phyloP scores from a whole-genome alignment of 2,888 invertebrate genomes.

The Tinea semifulvella region DNA sequence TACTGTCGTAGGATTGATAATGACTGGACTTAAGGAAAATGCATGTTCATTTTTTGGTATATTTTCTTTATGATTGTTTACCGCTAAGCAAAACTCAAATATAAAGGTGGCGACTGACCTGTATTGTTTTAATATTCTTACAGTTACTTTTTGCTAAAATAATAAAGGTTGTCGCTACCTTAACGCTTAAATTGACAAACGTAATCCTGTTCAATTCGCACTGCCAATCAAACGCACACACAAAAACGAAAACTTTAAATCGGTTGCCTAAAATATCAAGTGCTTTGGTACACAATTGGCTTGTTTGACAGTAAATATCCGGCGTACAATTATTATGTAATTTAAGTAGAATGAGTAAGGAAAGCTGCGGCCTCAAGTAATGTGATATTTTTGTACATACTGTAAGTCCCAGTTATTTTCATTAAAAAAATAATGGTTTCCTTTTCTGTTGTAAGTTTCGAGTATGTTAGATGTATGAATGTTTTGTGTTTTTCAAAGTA shows the following conservation, averaged over 20 bases:
- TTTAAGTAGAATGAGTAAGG: conserved; percentile 45
- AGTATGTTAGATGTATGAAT: neutral
- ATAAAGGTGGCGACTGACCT: neutral
- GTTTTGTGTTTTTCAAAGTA: conserved; percentile 34
- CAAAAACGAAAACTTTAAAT: too few relatives aligned
- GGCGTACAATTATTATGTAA: neutral
- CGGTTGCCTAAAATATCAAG: too few relatives aligned
- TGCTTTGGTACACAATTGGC: too few relatives aligned
- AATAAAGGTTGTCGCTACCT: too few relatives aligned
- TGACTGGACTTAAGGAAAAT: neutral
- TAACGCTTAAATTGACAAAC: too few relatives aligned
- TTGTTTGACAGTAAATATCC: conserved; percentile 2
- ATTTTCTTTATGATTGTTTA: conserved; percentile 13
- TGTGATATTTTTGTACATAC: conserved; percentile 68
- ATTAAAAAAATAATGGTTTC: conserved; percentile 39
- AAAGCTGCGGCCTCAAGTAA: conserved; percentile 68
- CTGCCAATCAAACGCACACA: too few relatives aligned
- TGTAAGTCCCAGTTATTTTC: conserved; percentile 66
- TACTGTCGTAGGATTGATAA: conserved; percentile 1
- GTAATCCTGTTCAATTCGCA: too few relatives aligned
- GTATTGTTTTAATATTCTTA: too few relatives aligned
- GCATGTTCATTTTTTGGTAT: neutral
- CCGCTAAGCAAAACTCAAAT: neutral
- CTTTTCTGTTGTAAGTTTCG: conserved; percentile 3
- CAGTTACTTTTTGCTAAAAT: too few relatives aligned